Percentiles rank a stretch among this genome's conserved stretches.
Conservation (phyloP, 2,797 vertebrate genomes). For the Trichosurus vulpecula region DNA sequence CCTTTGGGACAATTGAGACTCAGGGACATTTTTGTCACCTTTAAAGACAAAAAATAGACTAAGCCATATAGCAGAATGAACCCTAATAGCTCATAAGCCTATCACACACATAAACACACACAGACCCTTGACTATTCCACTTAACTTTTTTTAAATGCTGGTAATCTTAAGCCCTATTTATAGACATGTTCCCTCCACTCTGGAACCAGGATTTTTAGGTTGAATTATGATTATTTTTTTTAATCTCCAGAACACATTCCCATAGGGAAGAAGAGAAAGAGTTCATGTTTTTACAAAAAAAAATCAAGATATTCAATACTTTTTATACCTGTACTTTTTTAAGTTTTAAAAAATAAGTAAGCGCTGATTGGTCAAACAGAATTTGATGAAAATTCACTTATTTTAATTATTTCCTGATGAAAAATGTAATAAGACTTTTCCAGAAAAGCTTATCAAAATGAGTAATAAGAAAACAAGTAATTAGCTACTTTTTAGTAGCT, state of each 20-base stretch:
- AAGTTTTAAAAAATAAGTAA: constrained; percentile 28
- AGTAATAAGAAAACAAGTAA: constrained; percentile 9
- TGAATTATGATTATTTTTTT: neutral
- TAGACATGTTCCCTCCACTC: neutral
- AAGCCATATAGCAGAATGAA: neutral
- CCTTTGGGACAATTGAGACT: neutral
- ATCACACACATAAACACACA: neutral
- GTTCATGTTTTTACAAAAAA: neutral
- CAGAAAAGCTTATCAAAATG: constrained; percentile 40
- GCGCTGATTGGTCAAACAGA: neutral
- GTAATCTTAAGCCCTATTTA: neutral
- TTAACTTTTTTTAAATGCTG: neutral
- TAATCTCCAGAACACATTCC: neutral
- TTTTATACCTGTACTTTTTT: neutral
- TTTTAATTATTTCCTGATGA: constrained; percentile 29
- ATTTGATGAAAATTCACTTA: neutral
- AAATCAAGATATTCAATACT: constrained; percentile 3
- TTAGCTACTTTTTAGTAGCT: neutral
- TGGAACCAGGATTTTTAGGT: neutral
- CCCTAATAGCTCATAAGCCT: neutral
- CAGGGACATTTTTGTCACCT: neutral
- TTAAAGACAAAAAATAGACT: neutral
- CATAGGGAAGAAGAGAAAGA: neutral
- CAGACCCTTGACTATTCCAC: neutral
- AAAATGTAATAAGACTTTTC: constrained; percentile 5